A percentile compares a stretch with the other conserved stretches of the same genome.
phyloP scores from a whole-genome alignment of 1,140 invertebrate species.

The Theocolax elegans region DNA sequence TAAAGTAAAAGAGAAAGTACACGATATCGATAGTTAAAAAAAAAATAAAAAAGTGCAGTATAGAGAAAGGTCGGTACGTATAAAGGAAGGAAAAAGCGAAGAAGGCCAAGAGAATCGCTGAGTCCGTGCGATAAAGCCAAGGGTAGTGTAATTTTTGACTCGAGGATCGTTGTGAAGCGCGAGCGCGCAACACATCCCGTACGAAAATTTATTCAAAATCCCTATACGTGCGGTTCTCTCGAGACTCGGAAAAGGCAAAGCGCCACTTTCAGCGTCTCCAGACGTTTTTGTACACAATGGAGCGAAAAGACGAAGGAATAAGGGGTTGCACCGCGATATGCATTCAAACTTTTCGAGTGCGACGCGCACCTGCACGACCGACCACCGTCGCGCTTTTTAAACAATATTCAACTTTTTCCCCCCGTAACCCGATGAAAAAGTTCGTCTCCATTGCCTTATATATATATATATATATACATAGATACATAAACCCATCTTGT shows the following conservation, averaged over 20 bases:
- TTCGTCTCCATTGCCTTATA: too few relatives aligned
- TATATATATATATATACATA: too few relatives aligned
- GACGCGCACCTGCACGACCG: neutral
- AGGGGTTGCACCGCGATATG: neutral
- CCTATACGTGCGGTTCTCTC: neutral
- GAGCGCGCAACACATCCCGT: too few relatives aligned
- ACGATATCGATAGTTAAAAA: too few relatives aligned
- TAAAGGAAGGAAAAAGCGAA: neutral
- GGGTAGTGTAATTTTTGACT: constrained; percentile 16
- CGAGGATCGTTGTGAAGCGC: neutral
- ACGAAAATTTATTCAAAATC: constrained; percentile 25
- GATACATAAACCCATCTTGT: too few relatives aligned
- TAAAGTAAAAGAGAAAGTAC: too few relatives aligned
- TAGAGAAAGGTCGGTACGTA: too few relatives aligned
- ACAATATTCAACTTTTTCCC: constrained; percentile 10
- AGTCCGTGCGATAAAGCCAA: constrained; percentile 12
- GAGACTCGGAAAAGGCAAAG: neutral
- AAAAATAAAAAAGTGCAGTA: too few relatives aligned
- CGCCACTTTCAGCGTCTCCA: neutral
- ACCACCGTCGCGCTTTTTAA: neutral
- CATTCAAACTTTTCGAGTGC: constrained; percentile 17
- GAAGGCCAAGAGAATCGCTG: constrained; percentile 10
- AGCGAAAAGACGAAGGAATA: neutral
- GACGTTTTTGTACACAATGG: constrained; percentile 11
- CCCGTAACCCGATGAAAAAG: constrained; percentile 3